phyloP scores from a whole-genome alignment of 1,140 invertebrate species.

The Diuraphis noxia region DNA sequence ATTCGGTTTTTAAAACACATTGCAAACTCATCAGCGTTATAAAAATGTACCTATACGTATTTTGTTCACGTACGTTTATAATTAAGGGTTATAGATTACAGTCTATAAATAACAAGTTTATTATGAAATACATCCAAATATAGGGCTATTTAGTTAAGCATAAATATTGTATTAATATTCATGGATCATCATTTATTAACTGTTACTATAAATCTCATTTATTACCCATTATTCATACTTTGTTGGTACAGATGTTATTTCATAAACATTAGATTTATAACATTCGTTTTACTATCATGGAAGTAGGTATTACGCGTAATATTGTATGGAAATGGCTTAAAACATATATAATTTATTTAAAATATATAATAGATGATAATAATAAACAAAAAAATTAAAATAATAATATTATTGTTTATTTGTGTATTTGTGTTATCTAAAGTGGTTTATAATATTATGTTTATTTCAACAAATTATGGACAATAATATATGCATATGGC shows the following conservation, averaged over 20 bases:
- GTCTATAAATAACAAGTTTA: slow-evolving; percentile 14
- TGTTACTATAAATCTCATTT: slow-evolving; percentile 17
- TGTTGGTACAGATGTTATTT: neutral
- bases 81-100: slow-evolving; percentile 18
- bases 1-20: neutral
- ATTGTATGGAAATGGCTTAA: neutral
- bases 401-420: neutral
- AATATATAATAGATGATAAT: neutral
- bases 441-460: neutral
- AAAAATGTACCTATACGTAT: neutral
- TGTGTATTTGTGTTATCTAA: no score
- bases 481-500: neutral
- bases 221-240: slow-evolving; percentile 17
- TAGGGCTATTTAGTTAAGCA: neutral
- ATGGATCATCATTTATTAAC: slow-evolving; percentile 15
- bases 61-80: neutral
- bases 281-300: neutral
- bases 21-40: neutral
- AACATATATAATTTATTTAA: neutral
- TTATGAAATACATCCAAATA: slow-evolving; percentile 5
- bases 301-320: no score
- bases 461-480: neutral
- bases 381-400: neutral
- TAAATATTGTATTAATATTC: slow-evolving; percentile 8
- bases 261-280: neutral